Evolutionary conservation across 2,888 invertebrate genomes (phyloP), one percentile per base, ranked within the genome.

Genomic region (Xestoiulus laeticollis): DNA sequence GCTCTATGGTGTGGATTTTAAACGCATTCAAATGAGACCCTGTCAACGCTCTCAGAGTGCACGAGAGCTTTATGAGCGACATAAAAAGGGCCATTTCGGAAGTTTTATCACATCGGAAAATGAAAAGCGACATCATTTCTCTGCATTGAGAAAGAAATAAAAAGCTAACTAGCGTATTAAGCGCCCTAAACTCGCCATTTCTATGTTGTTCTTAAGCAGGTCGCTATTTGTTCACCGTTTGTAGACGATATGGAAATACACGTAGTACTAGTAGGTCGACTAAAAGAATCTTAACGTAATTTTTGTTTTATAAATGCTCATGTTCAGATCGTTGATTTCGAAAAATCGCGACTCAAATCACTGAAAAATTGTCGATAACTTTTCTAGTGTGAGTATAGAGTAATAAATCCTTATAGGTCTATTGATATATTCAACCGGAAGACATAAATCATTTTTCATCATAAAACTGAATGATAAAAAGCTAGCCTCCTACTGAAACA

Each of bases 161-260:
- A 68, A 68, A 68, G 68, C 68, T 68, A 68, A 68, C 68, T 68
- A 68, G 68, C 68, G 68, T 68, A 68, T 68, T 68, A 68, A 68
- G 68, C 26, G 68, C 68, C 68, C 68, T 68, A 26, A 68, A 68
- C 68, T 26, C 26, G 26, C 22, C 8, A 5, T 68, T 26, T 68
- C 68, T 12, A 68, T 68, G 26, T 26, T 68, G 68, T 26, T 68
- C 68, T 26, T 68, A 26, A 26, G 26, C 22, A 10, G 48, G 16
- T 5, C 68, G 68, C 68, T 26, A n/a, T 26, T 68, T 19, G 26
- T 68, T 26, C n/a, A 10, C 68, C 1, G 10, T n/a, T 68, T 68
- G 68, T 12, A 8, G 8, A 12, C 10, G 26, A 68, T 68, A 68
- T 10, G 53, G 38, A 38, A 38, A 38, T 8, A n/a, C n/a, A n/a